Evolutionary conservation across 2,797 vertebrate species (phyloP), one percentile per base, ranked within the genome.

Genomic region (Manis pentadactyla): DNA sequence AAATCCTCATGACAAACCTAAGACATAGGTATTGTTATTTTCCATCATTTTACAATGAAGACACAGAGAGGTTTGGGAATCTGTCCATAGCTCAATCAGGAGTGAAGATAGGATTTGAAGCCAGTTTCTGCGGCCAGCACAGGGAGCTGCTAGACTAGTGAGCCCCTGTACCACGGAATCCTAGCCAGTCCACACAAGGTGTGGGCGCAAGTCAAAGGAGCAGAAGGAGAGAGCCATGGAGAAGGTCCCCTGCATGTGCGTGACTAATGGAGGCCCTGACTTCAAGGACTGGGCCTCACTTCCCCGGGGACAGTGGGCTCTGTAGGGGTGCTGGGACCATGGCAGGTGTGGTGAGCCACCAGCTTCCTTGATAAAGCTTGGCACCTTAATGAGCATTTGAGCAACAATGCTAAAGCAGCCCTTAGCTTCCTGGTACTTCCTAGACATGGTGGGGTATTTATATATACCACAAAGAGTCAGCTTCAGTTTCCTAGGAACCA

Each of bases 341-440:
- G 15, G 21, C 5, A 37, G 82, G 17, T 8, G 2, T 42, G 73
- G 55, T 90, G 85, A 88, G 63, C 96, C 87, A 77, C 73, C 25
- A 37, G 79, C 66, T 88, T 63, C 64, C 92, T 82, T n/a, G 19
- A 34, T 31, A 31, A 61, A 88, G 71, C 29, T 14, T 92, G 71
- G 39, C 73, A 75, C 83, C 46, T 92, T 92, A 96, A 94, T 59
- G 53, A 96, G 73, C 0, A 0, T 57, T 59, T 84, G 87, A 46
- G 55, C 6, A 27, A 31, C 13, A 59, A 78, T 59, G 74, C 34
- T 78, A 64, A 71, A 90, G 57, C 53, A 90, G 29, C 46, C 74
- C 42, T 94, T 66, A 61, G 59, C 90, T 95, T 97, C 37, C 87
- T 74, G 12, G 53, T 61, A 87, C 57, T 83, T 90, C 87, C 85